Base-by-base conservation (phyloP, 2,888 invertebrate genomes). In the Tetranychus truncatus region DNA sequence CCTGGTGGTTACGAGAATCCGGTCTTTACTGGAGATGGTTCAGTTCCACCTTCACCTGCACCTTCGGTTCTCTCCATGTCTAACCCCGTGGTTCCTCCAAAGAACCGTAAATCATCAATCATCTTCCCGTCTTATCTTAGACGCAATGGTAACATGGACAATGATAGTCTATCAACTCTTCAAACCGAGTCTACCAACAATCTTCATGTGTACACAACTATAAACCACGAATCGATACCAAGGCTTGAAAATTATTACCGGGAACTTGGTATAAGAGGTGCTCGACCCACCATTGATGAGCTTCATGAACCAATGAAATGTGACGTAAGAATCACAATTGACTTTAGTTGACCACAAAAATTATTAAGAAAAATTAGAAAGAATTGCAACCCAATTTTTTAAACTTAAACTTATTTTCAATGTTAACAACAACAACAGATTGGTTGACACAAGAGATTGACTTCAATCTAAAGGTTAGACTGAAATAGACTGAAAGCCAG, bases 41-140 rank as follows among this genome's bases (percentile, higher is more conserved):
- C 69, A 4, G 69, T 69, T 24, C 69, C 69, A 69, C 69, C 69
- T 8, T 69, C 69, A 69, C 69, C 69, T 1, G 20, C 69, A 24
- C 69, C 69, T 11, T 69, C 69, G 21, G 20, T 24, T 6, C 34
- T 69, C 5, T 69, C 72, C 15, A 24, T 34, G 15, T n/a, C 20
- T n/a, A 72, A 72, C 3, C 73, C 73, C 9, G 73, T 73, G 20
- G 21, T 73, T 20, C 45, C 72, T 34, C 73, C 73, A 8, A 21
- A 21, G 46, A 73, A 73, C 8, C 73, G 73, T 55, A 73, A 65
- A 55, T 18, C 65, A 66, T 73, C 73, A n/a, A 55, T 34, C 44
- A 21, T 73, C 15, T 73, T 73, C 20, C 73, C 73, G 11, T 11
- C 55, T 24, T 73, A 73, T n/a, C 65, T 73, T 55, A n/a, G 73